Conservation (phyloP, 2,113 vertebrate genomes). For the Barnardius zonarius region DNA sequence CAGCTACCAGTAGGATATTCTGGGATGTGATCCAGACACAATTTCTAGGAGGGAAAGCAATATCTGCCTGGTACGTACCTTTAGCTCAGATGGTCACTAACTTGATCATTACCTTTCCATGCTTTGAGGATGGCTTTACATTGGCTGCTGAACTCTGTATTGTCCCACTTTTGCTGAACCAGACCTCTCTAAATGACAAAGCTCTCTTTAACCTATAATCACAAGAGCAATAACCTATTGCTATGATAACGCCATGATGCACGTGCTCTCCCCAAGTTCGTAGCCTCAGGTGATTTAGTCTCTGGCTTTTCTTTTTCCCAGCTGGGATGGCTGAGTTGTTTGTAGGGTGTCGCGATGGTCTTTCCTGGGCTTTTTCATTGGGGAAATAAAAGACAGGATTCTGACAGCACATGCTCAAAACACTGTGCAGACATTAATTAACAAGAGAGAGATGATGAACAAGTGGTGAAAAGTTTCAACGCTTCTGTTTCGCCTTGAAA, state of each 20-base stretch:
- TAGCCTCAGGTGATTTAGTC: not conserved
- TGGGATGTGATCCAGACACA: not conserved
- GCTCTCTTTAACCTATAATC: not conserved
- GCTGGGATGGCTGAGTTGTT: not conserved
- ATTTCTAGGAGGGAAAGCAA: not conserved
- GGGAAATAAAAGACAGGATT: slow-evolving; percentile 14
- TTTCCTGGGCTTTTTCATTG: not conserved
- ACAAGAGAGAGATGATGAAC: not conserved
- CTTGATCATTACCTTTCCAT: not conserved
- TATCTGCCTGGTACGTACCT: not conserved
- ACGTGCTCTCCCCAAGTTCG: not conserved
- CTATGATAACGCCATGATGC: not conserved
- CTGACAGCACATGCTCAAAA: slow-evolving; percentile 21
- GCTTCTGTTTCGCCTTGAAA: slow-evolving; percentile 25
- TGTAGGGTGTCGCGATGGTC: not conserved
- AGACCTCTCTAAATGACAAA: not conserved
- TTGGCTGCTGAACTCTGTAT: not conserved
- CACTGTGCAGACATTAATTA: slow-evolving; percentile 48
- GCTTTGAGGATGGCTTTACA: not conserved
- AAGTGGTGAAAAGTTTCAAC: slow-evolving; percentile 45
- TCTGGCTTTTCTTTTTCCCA: not conserved
- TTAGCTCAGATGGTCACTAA: not conserved
- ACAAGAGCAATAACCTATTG: not conserved
- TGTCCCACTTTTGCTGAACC: not conserved
- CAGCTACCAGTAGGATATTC: not conserved